Evolutionary conservation across 1,140 invertebrate genomes (phyloP).

Genomic region (Paracyclopina nana): DNA sequence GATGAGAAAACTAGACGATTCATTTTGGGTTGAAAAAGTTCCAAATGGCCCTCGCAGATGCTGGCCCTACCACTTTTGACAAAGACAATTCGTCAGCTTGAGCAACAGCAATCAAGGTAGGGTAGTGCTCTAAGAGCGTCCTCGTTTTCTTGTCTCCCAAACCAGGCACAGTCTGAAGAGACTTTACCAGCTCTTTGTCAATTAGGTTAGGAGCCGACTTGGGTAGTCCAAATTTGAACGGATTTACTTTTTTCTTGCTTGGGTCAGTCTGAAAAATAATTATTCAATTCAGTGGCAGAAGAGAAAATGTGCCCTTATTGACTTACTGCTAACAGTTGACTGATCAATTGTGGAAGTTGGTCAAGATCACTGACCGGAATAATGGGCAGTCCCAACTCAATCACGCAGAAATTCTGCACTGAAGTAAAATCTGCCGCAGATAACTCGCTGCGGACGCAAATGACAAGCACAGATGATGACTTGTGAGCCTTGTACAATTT

Average conservation of each 20-base stretch:
- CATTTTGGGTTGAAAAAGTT: conserved; percentile 11
- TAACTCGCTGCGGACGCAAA: background rate
- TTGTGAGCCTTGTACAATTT: background rate
- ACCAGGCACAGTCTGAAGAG: background rate
- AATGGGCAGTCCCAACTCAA: conserved; percentile 3
- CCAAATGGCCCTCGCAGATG: background rate
- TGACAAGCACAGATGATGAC: background rate
- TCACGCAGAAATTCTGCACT: conserved; percentile 5
- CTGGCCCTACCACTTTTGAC: background rate
- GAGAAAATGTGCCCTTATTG: no score
- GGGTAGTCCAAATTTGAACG: background rate
- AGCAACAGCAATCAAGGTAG: background rate
- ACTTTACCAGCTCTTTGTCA: background rate
- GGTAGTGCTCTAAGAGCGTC: conserved; percentile 1
- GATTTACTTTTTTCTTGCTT: background rate
- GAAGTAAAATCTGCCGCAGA: background rate
- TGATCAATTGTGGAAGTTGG: background rate
- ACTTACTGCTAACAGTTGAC: background rate
- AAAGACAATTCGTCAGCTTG: background rate
- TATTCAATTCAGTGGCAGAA: no score
- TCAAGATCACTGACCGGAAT: conserved; percentile 1
- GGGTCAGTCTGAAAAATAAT: no score
- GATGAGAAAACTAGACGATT: background rate
- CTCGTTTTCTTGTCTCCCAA: background rate
- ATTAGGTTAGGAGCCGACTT: background rate